These are phyloP conservation scores for Sylvia borin DNA, from an alignment of 2,797 vertebrate species.

Conservation along the genomic window DNA sequence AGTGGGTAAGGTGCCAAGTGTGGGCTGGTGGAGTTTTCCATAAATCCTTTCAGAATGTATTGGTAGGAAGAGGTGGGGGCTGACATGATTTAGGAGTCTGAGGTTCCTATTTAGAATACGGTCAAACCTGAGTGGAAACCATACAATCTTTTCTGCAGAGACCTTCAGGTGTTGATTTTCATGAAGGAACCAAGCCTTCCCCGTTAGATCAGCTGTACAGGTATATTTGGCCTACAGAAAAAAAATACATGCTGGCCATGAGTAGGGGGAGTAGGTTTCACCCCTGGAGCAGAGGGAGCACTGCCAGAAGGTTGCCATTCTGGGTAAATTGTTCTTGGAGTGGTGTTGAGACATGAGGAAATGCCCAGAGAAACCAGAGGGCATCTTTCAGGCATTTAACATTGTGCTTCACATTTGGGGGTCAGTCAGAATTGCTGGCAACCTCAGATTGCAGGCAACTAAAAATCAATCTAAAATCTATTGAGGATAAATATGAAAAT, in stretches of 20 bases:
- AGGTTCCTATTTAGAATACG: not conserved
- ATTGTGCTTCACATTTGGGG: not conserved
- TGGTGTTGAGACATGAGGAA: fast-evolving
- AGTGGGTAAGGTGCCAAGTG: fast-evolving
- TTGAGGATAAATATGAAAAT: not conserved
- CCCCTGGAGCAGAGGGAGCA: not conserved
- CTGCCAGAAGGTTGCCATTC: not conserved
- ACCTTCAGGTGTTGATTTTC: not conserved
- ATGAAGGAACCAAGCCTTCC: not conserved
- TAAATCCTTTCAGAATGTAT: not conserved
- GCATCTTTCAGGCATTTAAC: not conserved
- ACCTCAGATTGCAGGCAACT: not conserved
- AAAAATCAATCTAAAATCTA: not conserved
- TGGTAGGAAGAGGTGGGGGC: not conserved
- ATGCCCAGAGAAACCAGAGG: not conserved
- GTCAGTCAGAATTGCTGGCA: not conserved
- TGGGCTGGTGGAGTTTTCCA: not conserved
- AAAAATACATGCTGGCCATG: not conserved
- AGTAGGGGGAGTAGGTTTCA: not conserved
- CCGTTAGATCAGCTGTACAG: not conserved
- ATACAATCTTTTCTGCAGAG: not conserved
- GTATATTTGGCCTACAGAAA: not conserved
- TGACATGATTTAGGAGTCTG: not conserved
- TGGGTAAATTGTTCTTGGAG: not conserved
- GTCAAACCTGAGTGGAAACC: not conserved